Evolutionary conservation across 2,888 invertebrate species (phyloP).

Genomic region (Lycaena phlaeas): DNA sequence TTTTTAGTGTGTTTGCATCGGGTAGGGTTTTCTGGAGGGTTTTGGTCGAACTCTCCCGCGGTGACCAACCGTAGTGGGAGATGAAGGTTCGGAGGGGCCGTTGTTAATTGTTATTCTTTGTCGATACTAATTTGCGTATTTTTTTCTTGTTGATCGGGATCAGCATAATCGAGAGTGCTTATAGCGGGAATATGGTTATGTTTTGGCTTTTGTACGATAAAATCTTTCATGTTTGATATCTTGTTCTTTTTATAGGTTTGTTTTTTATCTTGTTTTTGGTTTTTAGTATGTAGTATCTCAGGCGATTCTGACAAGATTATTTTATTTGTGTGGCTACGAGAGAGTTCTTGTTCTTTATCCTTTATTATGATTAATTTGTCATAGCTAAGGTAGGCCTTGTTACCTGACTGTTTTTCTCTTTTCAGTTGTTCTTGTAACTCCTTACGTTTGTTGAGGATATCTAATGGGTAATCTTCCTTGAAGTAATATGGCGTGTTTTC

Average conservation of each 20-base stretch:
- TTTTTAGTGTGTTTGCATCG: too few relatives aligned
- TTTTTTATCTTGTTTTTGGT: slow-evolving; percentile 2
- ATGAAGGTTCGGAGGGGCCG: too few relatives aligned
- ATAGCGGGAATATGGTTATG: neutral
- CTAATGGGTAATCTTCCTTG: slow-evolving; percentile 12
- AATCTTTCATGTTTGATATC: slow-evolving; percentile 11
- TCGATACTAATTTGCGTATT: too few relatives aligned
- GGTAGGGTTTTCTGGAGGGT: too few relatives aligned
- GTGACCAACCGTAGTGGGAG: too few relatives aligned
- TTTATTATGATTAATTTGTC: slow-evolving; percentile 10
- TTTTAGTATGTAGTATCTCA: neutral
- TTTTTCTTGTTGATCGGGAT: too few relatives aligned
- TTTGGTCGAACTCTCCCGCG: slow-evolving; percentile 10
- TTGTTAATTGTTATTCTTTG: too few relatives aligned
- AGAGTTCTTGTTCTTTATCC: neutral
- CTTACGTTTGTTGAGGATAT: neutral
- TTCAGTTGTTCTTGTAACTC: slow-evolving; percentile 9
- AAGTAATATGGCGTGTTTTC: too few relatives aligned
- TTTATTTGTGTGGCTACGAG: slow-evolving; percentile 7
- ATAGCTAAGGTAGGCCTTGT: slow-evolving; percentile 11
- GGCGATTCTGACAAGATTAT: slow-evolving; percentile 11
- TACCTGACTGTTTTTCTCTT: slow-evolving; percentile 8
- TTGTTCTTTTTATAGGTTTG: slow-evolving; percentile 11
- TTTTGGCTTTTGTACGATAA: slow-evolving; percentile 12
- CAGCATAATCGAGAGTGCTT: too few relatives aligned